These are phyloP conservation scores for Brassicogethes aeneus DNA, from an alignment of 2,888 invertebrate genomes.

Conservation along the genomic window DNA sequence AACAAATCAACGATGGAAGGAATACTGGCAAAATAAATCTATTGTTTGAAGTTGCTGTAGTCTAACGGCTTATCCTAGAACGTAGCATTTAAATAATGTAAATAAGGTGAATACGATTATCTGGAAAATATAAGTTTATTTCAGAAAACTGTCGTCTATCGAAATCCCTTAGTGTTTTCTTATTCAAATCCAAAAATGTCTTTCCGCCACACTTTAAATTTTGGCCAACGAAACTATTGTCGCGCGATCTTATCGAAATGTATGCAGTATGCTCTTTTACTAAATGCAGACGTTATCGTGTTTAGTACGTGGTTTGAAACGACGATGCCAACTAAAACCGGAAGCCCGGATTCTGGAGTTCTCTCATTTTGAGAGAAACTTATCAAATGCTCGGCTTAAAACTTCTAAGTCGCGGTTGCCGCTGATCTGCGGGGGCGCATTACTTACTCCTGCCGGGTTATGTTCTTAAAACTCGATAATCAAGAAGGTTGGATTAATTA, in stretches of 20 bases:
- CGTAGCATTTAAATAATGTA: no score
- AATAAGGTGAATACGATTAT: no score
- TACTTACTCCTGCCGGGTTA: no score
- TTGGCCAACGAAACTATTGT: constrained; percentile 20
- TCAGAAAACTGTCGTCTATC: no score
- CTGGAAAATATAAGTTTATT: no score
- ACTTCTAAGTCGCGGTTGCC: constrained; percentile 19
- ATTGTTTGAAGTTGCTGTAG: no score
- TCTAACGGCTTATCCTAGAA: no score
- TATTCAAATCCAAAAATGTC: constrained; percentile 1
- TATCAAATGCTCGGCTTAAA: constrained; percentile 20
- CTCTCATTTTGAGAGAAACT: constrained; percentile 16
- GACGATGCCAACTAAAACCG: constrained; percentile 19
- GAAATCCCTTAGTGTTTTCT: not conserved
- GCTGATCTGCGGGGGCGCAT: no score
- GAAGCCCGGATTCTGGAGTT: constrained; percentile 21
- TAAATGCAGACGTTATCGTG: constrained; percentile 26
- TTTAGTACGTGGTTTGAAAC: constrained; percentile 23
- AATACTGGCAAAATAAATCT: no score
- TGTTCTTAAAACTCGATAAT: no score
- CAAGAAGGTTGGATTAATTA: no score
- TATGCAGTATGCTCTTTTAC: constrained; percentile 23
- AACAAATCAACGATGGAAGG: no score
- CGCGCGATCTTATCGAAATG: constrained; percentile 27
- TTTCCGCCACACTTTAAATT: not conserved